Base-by-base conservation (phyloP, 2,797 vertebrate genomes). In the Furcifer pardalis region DNA sequence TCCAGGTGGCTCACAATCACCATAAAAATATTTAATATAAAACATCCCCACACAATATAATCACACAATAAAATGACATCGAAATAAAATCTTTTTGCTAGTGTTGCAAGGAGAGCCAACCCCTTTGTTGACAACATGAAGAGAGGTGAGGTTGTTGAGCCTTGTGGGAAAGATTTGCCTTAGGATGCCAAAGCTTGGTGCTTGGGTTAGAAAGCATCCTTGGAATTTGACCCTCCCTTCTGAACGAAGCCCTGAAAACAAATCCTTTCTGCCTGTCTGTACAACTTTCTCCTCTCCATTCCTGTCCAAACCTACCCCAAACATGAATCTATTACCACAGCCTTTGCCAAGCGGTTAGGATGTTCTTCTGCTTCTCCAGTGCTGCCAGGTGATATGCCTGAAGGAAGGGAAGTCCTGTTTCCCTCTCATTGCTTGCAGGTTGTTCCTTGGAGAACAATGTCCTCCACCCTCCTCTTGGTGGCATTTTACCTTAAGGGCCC, bases 381-480 rank as follows among this genome's bases (percentile, higher is more conserved):
- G n/a, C 5, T 5, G 13, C 83, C 86, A 82, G 32, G 81, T 87
- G 81, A 60, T 82, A 68, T 84, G 78, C 92, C 90, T 1, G 25
- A 32, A 63, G 84, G 32, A 19, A 71, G 74, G 74, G 79, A 86
- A 82, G 88, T 85, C 5, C 42, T 44, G 42, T 84, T 92, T 90
- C 83, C 80, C 79, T 60, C 86, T 74, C 8, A 13, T 0, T 65
- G 84, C 71, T 83, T 49, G 1, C 79, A 73, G 65, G 42, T 82
- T 89, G 77, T 77, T 78, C 74, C 72, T 87, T 90, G 75, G 77
- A 75, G 77, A 15, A 84, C 84, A 42, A 46, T 77, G 76, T 56
- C 56, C 56, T 46, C n/a, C 79, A 7, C 30, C 37, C n/a, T 8
- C 7, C 52, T 7, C 32, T 56, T 49, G 35, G 13, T 23, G 60